Evolutionary conservation across 2,797 vertebrate species (phyloP).

Genomic region (Melanotaenia parkinsoni): DNA sequence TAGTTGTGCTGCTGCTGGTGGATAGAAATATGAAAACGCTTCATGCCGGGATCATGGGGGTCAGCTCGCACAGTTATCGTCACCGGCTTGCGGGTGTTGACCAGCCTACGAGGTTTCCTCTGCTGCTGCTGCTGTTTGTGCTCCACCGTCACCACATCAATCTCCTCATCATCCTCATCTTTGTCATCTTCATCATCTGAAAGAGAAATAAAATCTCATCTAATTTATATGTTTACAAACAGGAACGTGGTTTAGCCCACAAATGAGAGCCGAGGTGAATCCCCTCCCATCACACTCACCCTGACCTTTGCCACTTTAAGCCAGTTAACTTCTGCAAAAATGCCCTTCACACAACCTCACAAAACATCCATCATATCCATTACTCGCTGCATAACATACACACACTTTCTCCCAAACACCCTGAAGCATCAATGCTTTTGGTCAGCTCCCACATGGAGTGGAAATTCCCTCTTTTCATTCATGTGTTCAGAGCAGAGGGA

Average conservation of each 20-base stretch:
- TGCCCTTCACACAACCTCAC: constrained; percentile 15
- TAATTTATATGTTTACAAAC: background rate
- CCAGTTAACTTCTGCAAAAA: constrained; percentile 32
- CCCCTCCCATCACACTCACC: background rate
- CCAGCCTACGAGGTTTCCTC: constrained; percentile 83
- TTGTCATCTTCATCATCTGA: constrained; percentile 75
- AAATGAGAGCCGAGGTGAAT: background rate
- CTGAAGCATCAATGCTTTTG: constrained; percentile 31
- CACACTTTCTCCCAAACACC: constrained; percentile 17
- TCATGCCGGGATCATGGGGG: constrained; percentile 89
- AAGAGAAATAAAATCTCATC: background rate
- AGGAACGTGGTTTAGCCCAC: background rate
- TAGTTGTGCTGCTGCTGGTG: constrained; percentile 97
- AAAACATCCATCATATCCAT: constrained; percentile 12
- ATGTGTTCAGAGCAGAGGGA: constrained; percentile 23
- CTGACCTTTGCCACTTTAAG: background rate
- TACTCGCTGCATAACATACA: constrained; percentile 9
- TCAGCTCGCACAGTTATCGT: constrained; percentile 90
- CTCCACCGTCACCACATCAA: constrained; percentile 92
- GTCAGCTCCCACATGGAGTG: constrained; percentile 32
- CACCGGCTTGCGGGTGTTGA: constrained; percentile 86
- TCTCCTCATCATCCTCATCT: constrained; percentile 88
- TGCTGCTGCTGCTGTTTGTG: constrained; percentile 85
- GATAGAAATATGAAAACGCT: constrained; percentile 93
- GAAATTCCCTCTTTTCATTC: constrained; percentile 49